Evolutionary conservation across 2,888 invertebrate genomes (phyloP), one percentile per base, ranked within the genome.

Genomic region (Heliconius aoede): DNA sequence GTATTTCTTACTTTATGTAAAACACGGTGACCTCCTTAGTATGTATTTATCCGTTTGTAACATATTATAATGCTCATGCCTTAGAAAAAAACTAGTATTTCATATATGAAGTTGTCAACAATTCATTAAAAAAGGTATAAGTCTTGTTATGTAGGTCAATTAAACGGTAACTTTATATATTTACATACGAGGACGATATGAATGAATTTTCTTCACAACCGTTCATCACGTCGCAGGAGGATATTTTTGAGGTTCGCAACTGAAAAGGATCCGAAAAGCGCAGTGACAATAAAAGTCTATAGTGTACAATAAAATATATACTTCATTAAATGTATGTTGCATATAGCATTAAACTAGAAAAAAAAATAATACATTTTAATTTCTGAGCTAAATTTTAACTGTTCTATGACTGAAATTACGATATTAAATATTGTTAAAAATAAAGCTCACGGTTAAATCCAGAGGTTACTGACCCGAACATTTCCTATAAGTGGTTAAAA

Each of bases 391-490:
- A 32, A 32, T 32, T 9, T 9, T 32, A 32, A 32, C 9, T 9
- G 9, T 9, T 32, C 32, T 32, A 32, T 9, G 8, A 32, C 32
- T 32, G 8, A 32, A 9, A 32, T 32, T 32, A 32, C 32, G 8
- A 32, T 9, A 9, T 32, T 32, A 32, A 32, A 32, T 32, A 32
- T 7, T 9, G 11, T 36, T 36, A 36, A n/a, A n/a, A n/a, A 36
- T 36, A 36, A 36, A 36, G 36, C 36, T 11, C 8, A 36, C 11
- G 9, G 36, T 11, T 11, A 28, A 13, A 1, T 60, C 15, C 2
- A 62, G 24, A 65, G 65, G 15, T 65, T 7, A 65, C 24, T 65
- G 65, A 65, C 65, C 65, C 40, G 18, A 26, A 8, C 40, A 69
- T 30, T 69, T 69, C 51, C 21, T 28, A 30, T 30, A n/a, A 69